Evolutionary conservation across 1,140 invertebrate genomes (phyloP).

Genomic region (Mesaphorura yosii): DNA sequence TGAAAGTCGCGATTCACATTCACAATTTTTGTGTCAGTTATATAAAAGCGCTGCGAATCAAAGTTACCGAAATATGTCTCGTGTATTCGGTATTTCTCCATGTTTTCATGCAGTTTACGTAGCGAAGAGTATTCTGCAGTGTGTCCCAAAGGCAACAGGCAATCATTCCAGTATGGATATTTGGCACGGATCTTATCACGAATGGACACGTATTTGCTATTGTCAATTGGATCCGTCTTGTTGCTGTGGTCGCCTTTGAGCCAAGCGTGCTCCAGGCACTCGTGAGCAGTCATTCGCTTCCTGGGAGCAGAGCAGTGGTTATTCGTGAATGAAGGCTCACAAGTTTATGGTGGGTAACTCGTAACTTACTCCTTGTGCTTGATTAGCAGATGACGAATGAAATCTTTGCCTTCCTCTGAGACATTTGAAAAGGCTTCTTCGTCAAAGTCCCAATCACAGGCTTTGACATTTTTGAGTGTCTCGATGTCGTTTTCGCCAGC

Average conservation of each 20-base stretch:
- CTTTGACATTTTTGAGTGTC: constrained; percentile 94
- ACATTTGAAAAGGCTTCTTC: constrained; percentile 82
- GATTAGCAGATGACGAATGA: constrained; percentile 81
- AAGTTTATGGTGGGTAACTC: background rate
- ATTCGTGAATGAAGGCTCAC: background rate
- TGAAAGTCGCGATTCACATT: constrained; percentile 34
- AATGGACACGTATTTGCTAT: constrained; percentile 70
- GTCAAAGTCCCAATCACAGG: constrained; percentile 98
- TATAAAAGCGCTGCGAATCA: background rate
- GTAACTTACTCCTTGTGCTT: constrained; percentile 81
- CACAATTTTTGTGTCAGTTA: no score
- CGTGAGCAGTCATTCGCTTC: constrained; percentile 95
- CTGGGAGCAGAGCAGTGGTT: constrained; percentile 43
- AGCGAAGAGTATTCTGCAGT: constrained; percentile 94
- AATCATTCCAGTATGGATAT: constrained; percentile 85
- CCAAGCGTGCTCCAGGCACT: constrained; percentile 92
- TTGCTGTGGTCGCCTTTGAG: constrained; percentile 68
- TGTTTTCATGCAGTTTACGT: constrained; percentile 86
- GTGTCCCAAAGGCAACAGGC: constrained; percentile 83
- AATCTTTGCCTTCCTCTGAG: constrained; percentile 95
- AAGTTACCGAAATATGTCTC: constrained; percentile 80
- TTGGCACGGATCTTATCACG: constrained; percentile 72
- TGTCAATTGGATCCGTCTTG: constrained; percentile 57
- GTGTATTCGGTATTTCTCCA: constrained; percentile 93
- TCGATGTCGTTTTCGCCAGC: constrained; percentile 97